Evolutionary conservation across 2,888 invertebrate species (phyloP), one percentile per base, ranked within the genome.

Genomic region (Meteorus colon): DNA sequence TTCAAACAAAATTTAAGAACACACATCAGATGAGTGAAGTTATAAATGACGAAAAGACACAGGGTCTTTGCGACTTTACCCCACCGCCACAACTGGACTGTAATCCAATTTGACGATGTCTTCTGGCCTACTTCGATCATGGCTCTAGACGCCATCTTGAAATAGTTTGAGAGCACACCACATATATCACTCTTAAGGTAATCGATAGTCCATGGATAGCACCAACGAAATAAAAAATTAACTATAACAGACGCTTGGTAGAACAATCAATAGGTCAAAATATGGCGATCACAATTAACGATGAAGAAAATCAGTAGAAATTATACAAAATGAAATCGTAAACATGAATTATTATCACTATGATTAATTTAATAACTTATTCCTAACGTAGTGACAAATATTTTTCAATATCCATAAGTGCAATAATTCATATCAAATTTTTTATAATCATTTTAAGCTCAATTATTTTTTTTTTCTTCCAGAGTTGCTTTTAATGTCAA

Each of bases 121-220:
- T 84, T 83, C 78, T 80, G 81, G 78, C 81, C 81, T 79, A 81
- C 80, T 84, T 81, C 71, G 80, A 78, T 74, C 75, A 75, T 78
- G 71, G 60, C 48, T 75, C 73, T 48, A 24, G 63, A 73, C 82
- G 82, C 83, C 82, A 83, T 84, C 79, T 84, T 82, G 81, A 75
- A 83, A 82, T 81, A 79, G 81, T 82, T 82, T 77, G 55, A 75
- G 73, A 76, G 76, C 68, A 77, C 77, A 79, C 75, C 70, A 19
- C n/a, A 55, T 55, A 55, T 55, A n/a, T 55, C 55, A 66, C 27
- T 59, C 75, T 79, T 76, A 71, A 75, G 78, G 74, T 77, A 84
- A 85, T 86, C 85, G 82, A 86, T 86, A 86, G 83, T 81, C 79
- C 83, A 82, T 84, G 84, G 83, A 84, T 81, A 76, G 71, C 65